These are phyloP conservation scores for Caradrina clavipalpis DNA, from an alignment of 2,888 invertebrate species.

Conservation along the genomic window DNA sequence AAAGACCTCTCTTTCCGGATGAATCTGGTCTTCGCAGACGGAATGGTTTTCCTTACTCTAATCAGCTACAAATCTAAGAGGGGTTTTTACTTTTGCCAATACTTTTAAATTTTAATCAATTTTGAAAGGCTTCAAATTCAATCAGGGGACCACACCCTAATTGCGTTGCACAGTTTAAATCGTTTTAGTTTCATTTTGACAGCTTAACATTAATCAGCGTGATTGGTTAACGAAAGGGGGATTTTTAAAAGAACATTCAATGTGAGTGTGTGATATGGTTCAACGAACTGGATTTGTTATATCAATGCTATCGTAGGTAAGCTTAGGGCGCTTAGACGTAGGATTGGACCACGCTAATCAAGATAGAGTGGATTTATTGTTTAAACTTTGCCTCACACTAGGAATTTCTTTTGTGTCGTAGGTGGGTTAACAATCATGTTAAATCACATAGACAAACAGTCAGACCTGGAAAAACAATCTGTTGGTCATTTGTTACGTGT, in stretches of 20 bases:
- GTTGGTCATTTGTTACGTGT: no score
- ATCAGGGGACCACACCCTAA: slow-evolving; percentile 24
- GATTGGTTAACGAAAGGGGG: no score
- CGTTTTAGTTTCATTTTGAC: slow-evolving; percentile 7
- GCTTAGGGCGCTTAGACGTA: neutral
- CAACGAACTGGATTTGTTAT: neutral
- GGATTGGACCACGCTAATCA: no score
- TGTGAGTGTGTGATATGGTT: neutral
- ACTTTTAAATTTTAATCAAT: slow-evolving; percentile 28
- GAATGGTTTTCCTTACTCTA: slow-evolving; percentile 31
- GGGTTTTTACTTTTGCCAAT: slow-evolving; percentile 10
- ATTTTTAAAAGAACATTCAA: no score
- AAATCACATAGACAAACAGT: no score
- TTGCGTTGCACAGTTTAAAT: slow-evolving; percentile 19
- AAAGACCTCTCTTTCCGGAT: slow-evolving; percentile 8
- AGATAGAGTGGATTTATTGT: no score
- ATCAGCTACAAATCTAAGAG: slow-evolving; percentile 12
- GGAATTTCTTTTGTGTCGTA: no score
- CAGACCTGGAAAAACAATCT: no score
- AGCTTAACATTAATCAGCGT: neutral
- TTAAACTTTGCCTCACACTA: no score
- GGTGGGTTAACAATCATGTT: no score
- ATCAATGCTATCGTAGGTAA: neutral
- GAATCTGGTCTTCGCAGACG: slow-evolving; percentile 23
- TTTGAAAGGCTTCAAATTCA: slow-evolving; percentile 46